Evolutionary conservation across 1,140 invertebrate species (phyloP), one percentile per base, ranked within the genome.

Genomic region (Eufriesea mexicana): DNA sequence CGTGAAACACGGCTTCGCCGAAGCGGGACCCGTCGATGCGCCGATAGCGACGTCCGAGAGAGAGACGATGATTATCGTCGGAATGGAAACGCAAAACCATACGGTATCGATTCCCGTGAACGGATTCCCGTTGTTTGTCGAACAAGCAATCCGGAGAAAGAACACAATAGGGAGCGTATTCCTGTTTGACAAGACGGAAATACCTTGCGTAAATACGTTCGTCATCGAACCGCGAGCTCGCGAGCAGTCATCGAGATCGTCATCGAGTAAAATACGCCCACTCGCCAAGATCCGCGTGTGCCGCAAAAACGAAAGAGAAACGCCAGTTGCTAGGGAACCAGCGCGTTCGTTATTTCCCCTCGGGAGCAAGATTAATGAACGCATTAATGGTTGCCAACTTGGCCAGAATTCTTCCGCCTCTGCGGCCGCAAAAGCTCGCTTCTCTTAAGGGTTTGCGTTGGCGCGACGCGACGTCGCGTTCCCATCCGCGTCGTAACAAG

Each of bases 291-390:
- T 54, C 68, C 75, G 49, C 54, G 72, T 73, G 61, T 51, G 57
- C 20, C 35, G 77, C 61, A 75, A 66, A 84, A 71, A 80, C 23
- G 42, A 77, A n/a, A 76, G 14, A 61, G 61, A 45, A 18, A 47
- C 12, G 12, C 49, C 66, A 9, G 47, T 67, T 67, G 25, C 68
- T 23, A 62, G 18, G 28, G 2, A 45, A 70, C 20, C 14, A 16
- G 2, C 45, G 68, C 76, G 47, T 79, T 61, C 61, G 25, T 74
- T 7, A 9, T 14, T 20, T 42, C 73, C 75, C 42, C 10, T 9
- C 49, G 35, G 75, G 79, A 83, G 54, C 61, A 76, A 80, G 85
- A 84, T 87, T 80, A 86, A 87, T 67, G 81, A 84, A 86, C 66
- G 81, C 84, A 77, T 71, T 64, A 73, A 78, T 62, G 64, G 64